Percentiles rank a stretch among this genome's conserved stretches.
Conservation (phyloP, 2,888 invertebrate genomes). For the Caenorhabditis uteleia region DNA sequence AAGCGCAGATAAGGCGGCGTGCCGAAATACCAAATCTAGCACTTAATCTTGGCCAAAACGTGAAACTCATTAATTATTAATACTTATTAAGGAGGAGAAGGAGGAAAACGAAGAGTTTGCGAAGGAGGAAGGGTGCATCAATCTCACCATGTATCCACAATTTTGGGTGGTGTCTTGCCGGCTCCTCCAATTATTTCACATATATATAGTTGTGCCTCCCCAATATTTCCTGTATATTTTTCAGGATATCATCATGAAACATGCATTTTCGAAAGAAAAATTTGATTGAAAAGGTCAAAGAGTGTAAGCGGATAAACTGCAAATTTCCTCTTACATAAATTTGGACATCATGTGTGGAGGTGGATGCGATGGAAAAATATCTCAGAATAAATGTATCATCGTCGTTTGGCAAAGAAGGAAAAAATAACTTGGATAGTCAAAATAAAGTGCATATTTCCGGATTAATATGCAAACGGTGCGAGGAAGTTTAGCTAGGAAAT, state of each 20-base stretch:
- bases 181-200: no score
- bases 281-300: no score
- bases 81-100: conserved; percentile 40
- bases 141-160: no score
- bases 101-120: no score
- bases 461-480: conserved; percentile 3
- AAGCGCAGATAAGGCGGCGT: conserved; percentile 7
- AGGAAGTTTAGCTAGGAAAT: no score
- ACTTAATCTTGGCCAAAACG: conserved; percentile 19
- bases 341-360: conserved; percentile 25
- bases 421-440: conserved; percentile 3
- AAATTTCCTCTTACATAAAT: no score
- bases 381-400: conserved; percentile 19
- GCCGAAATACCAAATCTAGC: conserved; percentile 28
- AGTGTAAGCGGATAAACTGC: no score
- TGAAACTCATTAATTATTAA: conserved; percentile 41
- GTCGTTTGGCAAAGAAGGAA: conserved; percentile 13
- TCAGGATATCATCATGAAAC: no score
- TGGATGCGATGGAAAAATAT: conserved; percentile 1
- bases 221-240: no score
- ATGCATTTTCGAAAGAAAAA: no score
- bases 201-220: no score
- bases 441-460: conserved; percentile 30
- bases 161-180: no score
- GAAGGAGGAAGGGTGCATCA: conserved; percentile 38